These are phyloP conservation scores for Bucco capensis DNA, from an alignment of 2,113 vertebrate genomes.

Conservation along the genomic window DNA sequence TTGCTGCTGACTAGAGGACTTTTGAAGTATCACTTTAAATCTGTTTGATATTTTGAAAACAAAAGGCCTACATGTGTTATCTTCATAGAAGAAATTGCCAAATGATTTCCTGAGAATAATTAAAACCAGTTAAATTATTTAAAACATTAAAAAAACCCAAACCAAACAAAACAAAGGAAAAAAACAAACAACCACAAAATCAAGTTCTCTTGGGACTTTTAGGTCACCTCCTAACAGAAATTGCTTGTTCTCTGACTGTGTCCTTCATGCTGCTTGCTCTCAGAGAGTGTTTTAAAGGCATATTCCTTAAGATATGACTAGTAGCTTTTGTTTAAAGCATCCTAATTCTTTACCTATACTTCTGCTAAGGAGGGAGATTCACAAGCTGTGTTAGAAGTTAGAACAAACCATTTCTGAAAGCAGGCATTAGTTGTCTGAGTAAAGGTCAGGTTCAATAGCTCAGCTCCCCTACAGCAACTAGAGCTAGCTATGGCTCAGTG, in stretches of 20 bases:
- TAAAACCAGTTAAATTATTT: slow-evolving; percentile 15
- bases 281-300: neutral
- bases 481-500: neutral
- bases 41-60: slow-evolving; percentile 13
- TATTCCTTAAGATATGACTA: neutral
- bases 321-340: neutral
- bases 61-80: neutral
- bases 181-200: no score
- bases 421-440: neutral
- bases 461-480: neutral
- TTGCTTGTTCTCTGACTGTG: neutral
- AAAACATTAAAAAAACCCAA: neutral
- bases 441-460: neutral
- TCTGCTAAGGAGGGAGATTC: neutral
- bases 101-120: slow-evolving; percentile 29
- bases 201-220: neutral
- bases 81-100: neutral
- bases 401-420: neutral
- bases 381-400: neutral
- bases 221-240: neutral
- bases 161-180: no score
- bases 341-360: neutral
- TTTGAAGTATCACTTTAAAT: slow-evolving; percentile 25
- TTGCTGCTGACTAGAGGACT: neutral
- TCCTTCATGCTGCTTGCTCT: neutral